Evolutionary conservation across 35 echinoderm and acorn worm genomes (phyloP).

Genomic region (Lytechinus pictus): DNA sequence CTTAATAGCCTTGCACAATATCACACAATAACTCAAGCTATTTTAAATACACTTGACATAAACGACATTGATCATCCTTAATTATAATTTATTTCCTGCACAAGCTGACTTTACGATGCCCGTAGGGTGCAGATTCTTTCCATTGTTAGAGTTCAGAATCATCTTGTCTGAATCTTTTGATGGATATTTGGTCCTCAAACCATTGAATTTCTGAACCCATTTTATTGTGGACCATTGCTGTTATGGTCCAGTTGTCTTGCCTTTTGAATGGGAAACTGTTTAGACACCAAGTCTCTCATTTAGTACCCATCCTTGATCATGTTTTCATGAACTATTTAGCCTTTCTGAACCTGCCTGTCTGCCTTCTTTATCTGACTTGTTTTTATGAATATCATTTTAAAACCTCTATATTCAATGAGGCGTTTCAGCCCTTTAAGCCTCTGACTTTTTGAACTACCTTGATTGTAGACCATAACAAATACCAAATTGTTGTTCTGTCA

Average conservation of each 20-base stretch:
- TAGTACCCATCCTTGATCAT: neutral
- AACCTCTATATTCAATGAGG: too few species aligned
- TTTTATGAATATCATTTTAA: too few species aligned
- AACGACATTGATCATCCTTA: neutral
- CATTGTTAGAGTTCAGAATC: neutral
- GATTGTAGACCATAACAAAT: too few species aligned
- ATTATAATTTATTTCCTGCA: neutral
- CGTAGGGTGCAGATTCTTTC: neutral
- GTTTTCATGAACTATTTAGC: too few species aligned
- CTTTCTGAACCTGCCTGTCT: too few species aligned
- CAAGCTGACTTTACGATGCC: neutral
- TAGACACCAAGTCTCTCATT: neutral
- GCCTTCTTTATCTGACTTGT: too few species aligned
- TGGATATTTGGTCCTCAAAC: neutral
- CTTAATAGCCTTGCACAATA: neutral
- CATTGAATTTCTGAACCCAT: conserved; percentile 1
- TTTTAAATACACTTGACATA: neutral
- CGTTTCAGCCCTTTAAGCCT: too few species aligned
- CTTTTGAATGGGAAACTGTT: neutral
- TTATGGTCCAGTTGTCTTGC: neutral
- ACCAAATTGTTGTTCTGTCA: too few species aligned
- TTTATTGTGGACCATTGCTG: neutral
- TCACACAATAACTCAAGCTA: neutral
- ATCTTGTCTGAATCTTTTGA: neutral
- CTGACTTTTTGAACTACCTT: too few species aligned